phyloP scores from a whole-genome alignment of 2,797 vertebrate species.

The Pangasius krempfi region DNA sequence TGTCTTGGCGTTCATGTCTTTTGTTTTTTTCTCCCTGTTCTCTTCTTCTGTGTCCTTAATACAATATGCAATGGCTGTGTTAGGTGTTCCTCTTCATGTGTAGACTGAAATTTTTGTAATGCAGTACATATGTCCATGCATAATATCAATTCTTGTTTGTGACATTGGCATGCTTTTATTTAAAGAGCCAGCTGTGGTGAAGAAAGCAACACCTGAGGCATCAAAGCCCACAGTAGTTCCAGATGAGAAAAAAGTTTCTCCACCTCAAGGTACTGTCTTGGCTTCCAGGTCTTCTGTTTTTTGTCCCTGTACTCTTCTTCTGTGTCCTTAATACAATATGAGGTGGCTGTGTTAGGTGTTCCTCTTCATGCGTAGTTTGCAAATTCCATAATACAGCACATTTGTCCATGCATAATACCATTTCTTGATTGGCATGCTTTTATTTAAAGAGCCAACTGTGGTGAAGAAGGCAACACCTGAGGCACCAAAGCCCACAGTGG shows the following conservation, averaged over 20 bases:
- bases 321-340: neutral
- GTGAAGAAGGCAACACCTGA: conserved; percentile 57
- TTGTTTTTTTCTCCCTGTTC: neutral
- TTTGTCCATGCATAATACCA: neutral
- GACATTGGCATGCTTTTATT: conserved; percentile 58
- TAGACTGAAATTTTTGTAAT: too few species aligned
- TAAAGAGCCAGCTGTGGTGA: conserved; percentile 67
- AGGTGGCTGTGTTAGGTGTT: neutral
- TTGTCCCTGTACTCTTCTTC: neutral
- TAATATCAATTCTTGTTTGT: neutral
- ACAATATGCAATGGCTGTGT: too few species aligned
- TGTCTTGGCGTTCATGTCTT: neutral
- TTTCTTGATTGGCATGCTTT: conserved; percentile 53
- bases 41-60: neutral
- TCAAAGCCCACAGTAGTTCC: conserved; percentile 52
- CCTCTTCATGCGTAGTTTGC: neutral
- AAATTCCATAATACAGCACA: too few species aligned
- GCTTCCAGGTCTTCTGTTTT: neutral
- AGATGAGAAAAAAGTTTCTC: conserved; percentile 71
- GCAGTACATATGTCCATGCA: too few species aligned
- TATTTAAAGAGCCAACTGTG: conserved; percentile 68
- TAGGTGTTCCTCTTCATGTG: neutral
- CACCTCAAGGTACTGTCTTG: conserved; percentile 79
- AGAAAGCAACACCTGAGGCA: conserved; percentile 53
- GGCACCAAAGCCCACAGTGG: conserved; percentile 52